These are phyloP conservation scores for Argya squamiceps DNA, from an alignment of 2,797 vertebrate genomes.

Conservation along the genomic window DNA sequence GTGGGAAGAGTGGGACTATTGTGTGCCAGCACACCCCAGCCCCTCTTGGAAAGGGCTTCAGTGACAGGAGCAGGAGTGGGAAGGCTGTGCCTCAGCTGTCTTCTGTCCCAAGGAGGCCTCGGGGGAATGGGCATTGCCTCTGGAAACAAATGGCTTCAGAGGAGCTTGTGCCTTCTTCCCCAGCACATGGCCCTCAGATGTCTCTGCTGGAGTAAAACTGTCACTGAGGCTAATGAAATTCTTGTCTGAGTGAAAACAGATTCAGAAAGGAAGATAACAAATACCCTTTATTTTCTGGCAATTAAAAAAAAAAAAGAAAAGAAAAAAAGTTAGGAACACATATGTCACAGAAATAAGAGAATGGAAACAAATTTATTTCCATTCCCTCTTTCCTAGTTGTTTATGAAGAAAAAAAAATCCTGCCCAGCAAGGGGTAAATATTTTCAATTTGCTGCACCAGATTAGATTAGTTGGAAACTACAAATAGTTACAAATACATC, in stretches of 20 bases:
- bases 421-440: neutral
- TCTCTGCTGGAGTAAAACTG: neutral
- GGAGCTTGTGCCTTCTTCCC: neutral
- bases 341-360: neutral
- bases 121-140: neutral
- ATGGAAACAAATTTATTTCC: neutral
- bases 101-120: neutral
- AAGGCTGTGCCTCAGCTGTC: neutral
- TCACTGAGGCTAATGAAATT: neutral
- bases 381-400: neutral
- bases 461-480: neutral
- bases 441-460: conserved; percentile 15
- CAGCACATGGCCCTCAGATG: neutral
- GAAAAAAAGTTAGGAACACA: rapidly evolving
- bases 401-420: neutral
- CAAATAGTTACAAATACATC: conserved; percentile 37
- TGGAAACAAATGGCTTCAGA: neutral
- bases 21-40: neutral
- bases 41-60: neutral
- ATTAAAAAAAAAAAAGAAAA: neutral
- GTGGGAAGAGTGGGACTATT: neutral
- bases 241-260: neutral
- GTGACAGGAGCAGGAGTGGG: neutral
- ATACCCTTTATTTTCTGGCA: neutral
- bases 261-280: neutral